phyloP scores from a whole-genome alignment of 1,140 invertebrate genomes.

The Procambarus virginalis region DNA sequence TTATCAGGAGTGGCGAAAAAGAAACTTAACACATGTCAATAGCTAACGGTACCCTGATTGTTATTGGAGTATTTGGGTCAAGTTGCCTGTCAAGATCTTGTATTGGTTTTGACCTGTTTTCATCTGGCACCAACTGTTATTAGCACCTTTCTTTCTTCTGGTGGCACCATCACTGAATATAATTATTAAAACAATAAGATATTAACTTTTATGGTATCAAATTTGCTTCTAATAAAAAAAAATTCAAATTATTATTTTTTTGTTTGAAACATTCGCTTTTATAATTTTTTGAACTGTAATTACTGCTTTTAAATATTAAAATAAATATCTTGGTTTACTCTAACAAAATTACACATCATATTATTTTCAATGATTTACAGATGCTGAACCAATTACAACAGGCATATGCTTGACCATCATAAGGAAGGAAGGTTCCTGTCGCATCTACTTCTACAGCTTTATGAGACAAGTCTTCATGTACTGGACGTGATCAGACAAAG shows the following conservation, averaged over 20 bases:
- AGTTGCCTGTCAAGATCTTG: slow-evolving; percentile 49
- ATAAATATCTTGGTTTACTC: neutral
- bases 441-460: neutral
- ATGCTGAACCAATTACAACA: slow-evolving; percentile 33
- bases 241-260: neutral
- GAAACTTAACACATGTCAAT: slow-evolving; percentile 58
- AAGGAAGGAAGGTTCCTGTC: slow-evolving; percentile 39
- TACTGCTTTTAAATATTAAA: neutral
- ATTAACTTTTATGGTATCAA: neutral
- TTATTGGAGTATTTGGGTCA: slow-evolving; percentile 63
- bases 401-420: slow-evolving; percentile 53
- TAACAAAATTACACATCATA: neutral
- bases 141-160: slow-evolving; percentile 55
- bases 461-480: neutral
- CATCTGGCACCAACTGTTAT: slow-evolving; percentile 46
- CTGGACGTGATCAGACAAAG: slow-evolving; percentile 72
- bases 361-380: slow-evolving; percentile 13
- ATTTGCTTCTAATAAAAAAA: neutral
- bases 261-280: neutral
- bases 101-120: slow-evolving; percentile 12
- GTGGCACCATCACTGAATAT: slow-evolving; percentile 46
- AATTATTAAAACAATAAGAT: neutral
- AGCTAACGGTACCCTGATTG: slow-evolving; percentile 66
- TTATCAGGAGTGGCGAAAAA: slow-evolving; percentile 35
- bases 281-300: neutral